A percentile compares a stretch with the other conserved stretches of the same genome.
Evolutionary conservation across 2,888 invertebrate genomes (phyloP).

Genomic region (Slavum lentiscoides): DNA sequence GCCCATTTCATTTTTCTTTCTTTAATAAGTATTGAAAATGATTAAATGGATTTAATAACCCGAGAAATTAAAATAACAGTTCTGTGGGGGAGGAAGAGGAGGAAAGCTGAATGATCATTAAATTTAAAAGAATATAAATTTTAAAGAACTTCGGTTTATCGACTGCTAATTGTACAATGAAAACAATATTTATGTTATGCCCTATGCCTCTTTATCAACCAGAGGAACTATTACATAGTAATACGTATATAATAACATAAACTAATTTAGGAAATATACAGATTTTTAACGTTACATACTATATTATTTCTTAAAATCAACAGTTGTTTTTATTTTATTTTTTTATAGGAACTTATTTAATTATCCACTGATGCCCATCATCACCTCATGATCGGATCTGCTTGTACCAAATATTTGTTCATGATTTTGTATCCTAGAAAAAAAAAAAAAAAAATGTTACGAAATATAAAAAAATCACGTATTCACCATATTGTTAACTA

Average conservation of each 20-base stretch:
- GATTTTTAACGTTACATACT: constrained; percentile 22
- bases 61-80: background rate
- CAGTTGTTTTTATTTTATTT: constrained; percentile 1
- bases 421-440: constrained; percentile 43
- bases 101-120: background rate
- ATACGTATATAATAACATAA: constrained; percentile 21
- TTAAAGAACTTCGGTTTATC: constrained; percentile 6
- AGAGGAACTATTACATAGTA: constrained; percentile 44
- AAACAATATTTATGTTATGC: constrained; percentile 15
- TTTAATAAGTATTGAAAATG: too few relatives aligned
- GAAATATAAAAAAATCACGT: background rate
- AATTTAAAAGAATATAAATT: background rate
- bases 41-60: background rate
- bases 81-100: too few relatives aligned
- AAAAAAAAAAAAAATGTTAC: constrained; percentile 2
- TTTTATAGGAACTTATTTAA: constrained; percentile 39
- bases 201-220: constrained; percentile 6
- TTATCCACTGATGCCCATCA: constrained; percentile 23
- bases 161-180: constrained; percentile 3
- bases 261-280: constrained; percentile 35
- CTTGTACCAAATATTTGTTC: background rate
- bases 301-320: constrained; percentile 7
- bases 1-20: too few relatives aligned
- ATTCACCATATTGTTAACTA: background rate
- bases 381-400: background rate